Base-by-base conservation (phyloP, 2,797 vertebrate species). In the Falco concolor region DNA sequence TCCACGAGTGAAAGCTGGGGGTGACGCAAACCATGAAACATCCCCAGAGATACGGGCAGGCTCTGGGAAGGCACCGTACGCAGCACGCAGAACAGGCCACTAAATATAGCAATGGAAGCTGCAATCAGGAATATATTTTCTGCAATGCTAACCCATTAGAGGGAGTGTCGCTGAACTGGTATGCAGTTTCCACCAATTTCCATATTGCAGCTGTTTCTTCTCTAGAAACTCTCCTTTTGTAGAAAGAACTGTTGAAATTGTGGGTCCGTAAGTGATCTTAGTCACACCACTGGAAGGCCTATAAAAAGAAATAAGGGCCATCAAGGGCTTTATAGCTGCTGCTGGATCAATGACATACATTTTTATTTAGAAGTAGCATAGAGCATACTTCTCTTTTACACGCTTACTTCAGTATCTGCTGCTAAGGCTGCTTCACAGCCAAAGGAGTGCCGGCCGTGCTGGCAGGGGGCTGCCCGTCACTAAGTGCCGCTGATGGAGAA, bases 11-110 rank as follows among this genome's bases (percentile, higher is more conserved):
- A 21, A 57, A 75, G 17, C 49, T 27, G 32, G 16, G 30, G 10
- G 10, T 64, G 65, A 68, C 2, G 14, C 50, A 67, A 54, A 30
- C 12, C 54, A 7, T 13, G 28, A 25, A 49, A 64, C 2, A 27
- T 22, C 73, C 57, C 61, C 18, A 49, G 81, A 52, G 64, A 47
- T 6, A 25, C 1, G 2, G 52, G 27, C 85, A 68, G 52, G 76
- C 59, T 74, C 38, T 50, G 59, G 78, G 73, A 77, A 92, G 42
- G 38, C 47, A 18, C 64, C 2, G 0, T 32, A 61, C 38, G 11
- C 2, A 1, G 5, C 16, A 4, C 6, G 44, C 22, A 47, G 53
- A 92, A 36, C 0, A 0, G 54, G 28, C 57, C 65, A 22, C 80
- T 93, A 89, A 82, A 92, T 40, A 77, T 13, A 95, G 84, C 63